These are phyloP conservation scores for Plestiodon gilberti DNA, from an alignment of 2,113 vertebrate species.

Conservation along the genomic window DNA sequence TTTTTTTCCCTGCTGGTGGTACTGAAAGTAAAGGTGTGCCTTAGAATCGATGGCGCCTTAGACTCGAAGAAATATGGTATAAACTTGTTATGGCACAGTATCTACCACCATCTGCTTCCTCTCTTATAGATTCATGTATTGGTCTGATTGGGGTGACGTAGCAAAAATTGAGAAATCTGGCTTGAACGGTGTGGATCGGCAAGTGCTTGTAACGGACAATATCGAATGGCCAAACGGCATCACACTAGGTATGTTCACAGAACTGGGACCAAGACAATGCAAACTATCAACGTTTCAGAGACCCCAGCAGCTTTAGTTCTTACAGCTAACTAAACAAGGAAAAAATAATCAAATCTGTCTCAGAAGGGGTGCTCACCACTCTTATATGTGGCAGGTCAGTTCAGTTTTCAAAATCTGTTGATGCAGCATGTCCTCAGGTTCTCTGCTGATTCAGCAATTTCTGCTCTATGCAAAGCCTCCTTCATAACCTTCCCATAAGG, in stretches of 20 bases:
- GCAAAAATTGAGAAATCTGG: constrained; percentile 98
- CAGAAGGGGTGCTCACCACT: not conserved
- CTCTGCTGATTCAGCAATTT: not conserved
- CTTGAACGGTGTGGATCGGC: constrained; percentile 90
- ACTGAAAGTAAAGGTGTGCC: too few species aligned
- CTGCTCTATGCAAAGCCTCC: not conserved
- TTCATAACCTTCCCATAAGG: not conserved
- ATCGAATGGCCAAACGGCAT: constrained; percentile 99
- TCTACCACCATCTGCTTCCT: not conserved
- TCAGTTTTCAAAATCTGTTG: not conserved
- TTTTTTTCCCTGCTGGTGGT: too few species aligned
- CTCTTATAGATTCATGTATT: constrained; percentile 93
- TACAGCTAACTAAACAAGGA: not conserved
- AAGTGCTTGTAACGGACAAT: constrained; percentile 88
- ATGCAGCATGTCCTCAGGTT: not conserved
- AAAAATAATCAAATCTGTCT: not conserved
- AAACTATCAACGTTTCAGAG: not conserved
- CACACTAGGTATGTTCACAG: constrained; percentile 87
- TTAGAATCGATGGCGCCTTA: too few species aligned
- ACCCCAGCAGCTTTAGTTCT: not conserved
- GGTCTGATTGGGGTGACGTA: constrained; percentile 96
- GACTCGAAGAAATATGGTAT: too few species aligned
- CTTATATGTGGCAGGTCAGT: not conserved
- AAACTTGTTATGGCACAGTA: not conserved
- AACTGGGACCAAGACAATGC: not conserved